Evolutionary conservation across 2,113 vertebrate species (phyloP).

Genomic region (Psittacula cyanocephala): DNA sequence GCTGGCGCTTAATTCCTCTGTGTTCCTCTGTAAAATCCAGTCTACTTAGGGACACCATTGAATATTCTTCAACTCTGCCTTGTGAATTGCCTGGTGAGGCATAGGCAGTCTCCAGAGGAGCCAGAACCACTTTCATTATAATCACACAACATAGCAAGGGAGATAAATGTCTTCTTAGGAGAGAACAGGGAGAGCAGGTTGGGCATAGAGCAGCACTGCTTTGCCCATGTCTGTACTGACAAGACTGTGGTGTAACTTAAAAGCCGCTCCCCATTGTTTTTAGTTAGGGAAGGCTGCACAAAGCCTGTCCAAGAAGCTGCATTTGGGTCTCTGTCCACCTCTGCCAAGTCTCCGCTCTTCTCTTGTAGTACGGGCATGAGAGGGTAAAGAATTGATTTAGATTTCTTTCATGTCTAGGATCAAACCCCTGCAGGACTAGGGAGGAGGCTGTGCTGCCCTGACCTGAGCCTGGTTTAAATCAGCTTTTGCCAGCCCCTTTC

Average conservation of each 20-base stretch:
- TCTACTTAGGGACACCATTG: fast-evolving
- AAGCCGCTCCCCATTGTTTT: not conserved
- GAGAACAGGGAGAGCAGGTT: not conserved
- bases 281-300: not conserved
- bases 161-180: not conserved
- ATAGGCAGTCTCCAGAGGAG: not conserved
- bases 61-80: not conserved
- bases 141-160: not conserved
- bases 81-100: not conserved
- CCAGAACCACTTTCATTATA: not conserved
- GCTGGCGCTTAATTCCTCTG: not conserved
- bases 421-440: not conserved
- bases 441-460: not conserved
- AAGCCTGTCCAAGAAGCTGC: not conserved
- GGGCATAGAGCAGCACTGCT: not conserved
- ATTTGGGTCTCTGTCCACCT: not conserved
- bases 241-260: not conserved
- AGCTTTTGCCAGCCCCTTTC: not conserved
- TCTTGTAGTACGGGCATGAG: fast-evolving
- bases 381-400: not conserved
- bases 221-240: not conserved
- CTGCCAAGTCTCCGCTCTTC: not conserved
- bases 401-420: not conserved
- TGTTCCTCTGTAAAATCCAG: not conserved
- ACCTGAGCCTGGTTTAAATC: not conserved